Percentiles rank a stretch among this genome's conserved stretches.
Evolutionary conservation across 2,888 invertebrate species (phyloP).

Genomic region (Caenorhabditis zanzibari): DNA sequence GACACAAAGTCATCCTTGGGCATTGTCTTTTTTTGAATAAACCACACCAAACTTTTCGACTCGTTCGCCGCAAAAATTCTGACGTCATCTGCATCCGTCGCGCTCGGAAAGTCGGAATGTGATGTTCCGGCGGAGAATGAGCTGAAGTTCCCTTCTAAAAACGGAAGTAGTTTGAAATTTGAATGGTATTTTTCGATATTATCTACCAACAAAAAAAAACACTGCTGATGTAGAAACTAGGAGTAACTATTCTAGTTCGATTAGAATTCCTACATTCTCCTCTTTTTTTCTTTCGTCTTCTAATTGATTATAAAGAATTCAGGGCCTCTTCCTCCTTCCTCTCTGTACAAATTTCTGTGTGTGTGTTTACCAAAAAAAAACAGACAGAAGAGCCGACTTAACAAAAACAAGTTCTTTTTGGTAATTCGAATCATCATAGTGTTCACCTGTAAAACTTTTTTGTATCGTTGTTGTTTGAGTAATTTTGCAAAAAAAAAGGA

Average conservation of each 20-base stretch:
- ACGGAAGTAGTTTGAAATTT: neutral
- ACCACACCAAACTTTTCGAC: neutral
- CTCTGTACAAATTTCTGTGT: conserved; percentile 1
- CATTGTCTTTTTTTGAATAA: neutral
- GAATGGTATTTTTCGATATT: neutral
- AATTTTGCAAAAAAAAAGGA: neutral
- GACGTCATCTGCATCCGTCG: neutral
- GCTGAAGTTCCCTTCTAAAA: conserved; percentile 6
- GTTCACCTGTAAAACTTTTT: conserved; percentile 4
- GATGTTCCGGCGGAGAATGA: conserved; percentile 3
- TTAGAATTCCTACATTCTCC: conserved; percentile 12
- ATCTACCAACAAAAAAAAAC: neutral
- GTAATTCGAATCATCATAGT: conserved; percentile 37
- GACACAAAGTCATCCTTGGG: neutral
- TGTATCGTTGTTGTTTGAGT: neutral
- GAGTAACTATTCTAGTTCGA: conserved; percentile 14
- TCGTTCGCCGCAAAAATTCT: conserved; percentile 4
- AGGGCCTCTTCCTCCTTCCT: neutral
- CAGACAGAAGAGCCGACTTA: conserved; percentile 23
- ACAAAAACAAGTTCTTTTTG: conserved; percentile 34
- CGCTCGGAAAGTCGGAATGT: neutral
- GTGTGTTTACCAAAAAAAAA: conserved; percentile 15
- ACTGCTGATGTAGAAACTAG: neutral
- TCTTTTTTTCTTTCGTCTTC: neutral
- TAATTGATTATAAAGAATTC: conserved; percentile 48